These are phyloP conservation scores for Formica selysi DNA, from an alignment of 1,140 invertebrate species.

Conservation along the genomic window DNA sequence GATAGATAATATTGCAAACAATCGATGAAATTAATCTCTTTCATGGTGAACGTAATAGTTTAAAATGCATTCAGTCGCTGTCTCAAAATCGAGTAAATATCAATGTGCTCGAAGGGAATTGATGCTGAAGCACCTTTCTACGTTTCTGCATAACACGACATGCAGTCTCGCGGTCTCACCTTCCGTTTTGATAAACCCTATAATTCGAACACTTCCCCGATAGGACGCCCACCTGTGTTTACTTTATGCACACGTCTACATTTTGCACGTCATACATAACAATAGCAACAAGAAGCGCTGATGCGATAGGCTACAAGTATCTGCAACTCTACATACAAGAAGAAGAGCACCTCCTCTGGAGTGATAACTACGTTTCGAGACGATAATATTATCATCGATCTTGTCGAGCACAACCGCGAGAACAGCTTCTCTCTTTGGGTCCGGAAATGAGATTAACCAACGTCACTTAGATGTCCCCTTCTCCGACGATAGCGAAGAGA, in stretches of 20 bases:
- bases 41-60: neutral
- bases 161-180: neutral
- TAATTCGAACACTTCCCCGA: constrained; percentile 18
- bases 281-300: constrained; percentile 20
- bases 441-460: constrained; percentile 74
- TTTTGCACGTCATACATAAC: constrained; percentile 30
- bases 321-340: neutral
- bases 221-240: constrained; percentile 29
- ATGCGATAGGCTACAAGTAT: constrained; percentile 23
- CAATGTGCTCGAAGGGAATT: neutral
- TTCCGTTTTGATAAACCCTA: constrained; percentile 42
- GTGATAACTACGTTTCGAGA: constrained; percentile 26
- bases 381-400: constrained; percentile 64
- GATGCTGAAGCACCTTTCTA: neutral
- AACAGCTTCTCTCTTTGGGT: constrained; percentile 29
- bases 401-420: constrained; percentile 20
- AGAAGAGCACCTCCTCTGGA: neutral
- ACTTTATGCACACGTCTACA: constrained; percentile 11
- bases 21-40: neutral
- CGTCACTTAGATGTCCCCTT: constrained; percentile 70
- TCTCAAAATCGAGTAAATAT: neutral
- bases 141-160: neutral
- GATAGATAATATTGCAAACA: neutral
- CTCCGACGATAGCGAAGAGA: neutral
- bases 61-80: neutral